Conservation (phyloP, 2,797 vertebrate species). For the Enteromius trimaculatus region DNA sequence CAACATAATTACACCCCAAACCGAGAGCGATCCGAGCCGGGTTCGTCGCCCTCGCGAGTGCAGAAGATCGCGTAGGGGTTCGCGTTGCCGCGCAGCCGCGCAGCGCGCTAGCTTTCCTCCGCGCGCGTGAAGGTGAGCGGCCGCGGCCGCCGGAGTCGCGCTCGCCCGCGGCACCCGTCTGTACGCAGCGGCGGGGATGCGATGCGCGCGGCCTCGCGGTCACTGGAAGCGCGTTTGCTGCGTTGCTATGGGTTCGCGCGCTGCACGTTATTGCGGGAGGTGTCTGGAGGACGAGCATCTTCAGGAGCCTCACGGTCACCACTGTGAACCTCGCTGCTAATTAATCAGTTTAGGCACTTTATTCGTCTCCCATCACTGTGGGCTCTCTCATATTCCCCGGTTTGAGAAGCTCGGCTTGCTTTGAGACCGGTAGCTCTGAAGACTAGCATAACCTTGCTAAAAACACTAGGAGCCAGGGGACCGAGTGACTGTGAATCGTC, state of each 20-base stretch:
- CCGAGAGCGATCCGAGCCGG: neutral
- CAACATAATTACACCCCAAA: neutral
- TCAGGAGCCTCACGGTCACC: neutral
- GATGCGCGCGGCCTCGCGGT: constrained; percentile 50
- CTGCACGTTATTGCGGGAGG: neutral
- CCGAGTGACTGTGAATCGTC: too few relatives aligned
- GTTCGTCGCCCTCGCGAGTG: neutral
- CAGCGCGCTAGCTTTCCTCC: neutral
- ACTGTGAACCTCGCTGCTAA: neutral
- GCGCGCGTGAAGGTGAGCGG: constrained; percentile 22
- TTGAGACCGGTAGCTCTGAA: too few relatives aligned
- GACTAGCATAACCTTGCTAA: neutral
- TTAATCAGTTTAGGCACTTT: constrained; percentile 5
- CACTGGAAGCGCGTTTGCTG: constrained; percentile 38
- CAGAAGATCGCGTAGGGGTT: neutral
- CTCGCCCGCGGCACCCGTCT: constrained; percentile 35
- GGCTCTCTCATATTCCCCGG: neutral
- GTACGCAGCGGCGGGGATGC: constrained; percentile 70
- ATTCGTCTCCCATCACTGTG: neutral
- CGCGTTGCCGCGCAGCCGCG: neutral
- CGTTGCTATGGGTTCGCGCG: neutral
- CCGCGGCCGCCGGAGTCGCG: constrained; percentile 47
- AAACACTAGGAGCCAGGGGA: too few relatives aligned
- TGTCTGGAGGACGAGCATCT: neutral
- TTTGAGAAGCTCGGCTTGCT: neutral